Conservation (phyloP, 2,797 vertebrate species). For the Pseudochirops cupreus region DNA sequence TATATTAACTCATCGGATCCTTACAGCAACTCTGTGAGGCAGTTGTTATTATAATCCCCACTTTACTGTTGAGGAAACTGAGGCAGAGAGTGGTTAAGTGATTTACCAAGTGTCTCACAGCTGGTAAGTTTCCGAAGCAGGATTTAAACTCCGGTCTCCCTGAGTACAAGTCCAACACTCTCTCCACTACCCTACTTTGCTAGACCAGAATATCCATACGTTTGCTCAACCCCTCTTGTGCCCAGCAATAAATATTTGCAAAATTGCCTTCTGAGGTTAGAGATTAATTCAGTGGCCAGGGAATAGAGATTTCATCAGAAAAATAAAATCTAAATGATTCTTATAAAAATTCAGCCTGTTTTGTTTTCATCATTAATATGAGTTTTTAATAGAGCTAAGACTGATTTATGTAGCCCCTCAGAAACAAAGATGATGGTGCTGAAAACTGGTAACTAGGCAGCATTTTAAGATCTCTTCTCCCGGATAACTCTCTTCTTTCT, state of each 20-base stretch:
- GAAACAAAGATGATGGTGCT: neutral
- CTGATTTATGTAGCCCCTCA: neutral
- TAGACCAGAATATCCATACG: neutral
- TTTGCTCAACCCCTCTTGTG: neutral
- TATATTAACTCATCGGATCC: neutral
- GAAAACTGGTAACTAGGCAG: neutral
- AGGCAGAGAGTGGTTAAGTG: neutral
- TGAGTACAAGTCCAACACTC: neutral
- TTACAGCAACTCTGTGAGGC: neutral
- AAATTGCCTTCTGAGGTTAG: neutral
- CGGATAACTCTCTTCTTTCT: neutral
- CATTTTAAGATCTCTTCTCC: neutral
- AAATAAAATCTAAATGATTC: neutral
- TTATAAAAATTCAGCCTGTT: neutral
- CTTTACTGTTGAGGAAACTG: neutral
- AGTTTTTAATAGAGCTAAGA: neutral
- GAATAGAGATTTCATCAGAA: neutral
- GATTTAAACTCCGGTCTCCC: neutral
- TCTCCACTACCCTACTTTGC: neutral
- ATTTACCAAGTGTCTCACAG: neutral
- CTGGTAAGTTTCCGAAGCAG: neutral
- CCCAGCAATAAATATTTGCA: neutral
- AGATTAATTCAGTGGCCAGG: neutral
- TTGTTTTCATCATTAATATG: neutral
- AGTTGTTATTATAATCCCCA: neutral